phyloP scores from a whole-genome alignment of 2,797 vertebrate genomes.

The Betta splendens region DNA sequence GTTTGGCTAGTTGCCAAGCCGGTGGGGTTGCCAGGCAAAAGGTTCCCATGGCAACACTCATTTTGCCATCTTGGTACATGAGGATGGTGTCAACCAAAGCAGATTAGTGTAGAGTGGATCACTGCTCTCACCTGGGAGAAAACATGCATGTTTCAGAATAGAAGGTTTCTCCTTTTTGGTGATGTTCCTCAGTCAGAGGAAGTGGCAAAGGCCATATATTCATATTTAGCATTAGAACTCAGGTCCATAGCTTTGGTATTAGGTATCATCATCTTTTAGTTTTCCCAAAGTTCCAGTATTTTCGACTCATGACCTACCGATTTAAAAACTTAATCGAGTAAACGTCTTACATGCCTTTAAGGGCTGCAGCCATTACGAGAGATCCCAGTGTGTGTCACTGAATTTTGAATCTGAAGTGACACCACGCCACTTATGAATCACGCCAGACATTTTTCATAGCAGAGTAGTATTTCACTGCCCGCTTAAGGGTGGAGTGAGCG shows the following conservation, averaged over 20 bases:
- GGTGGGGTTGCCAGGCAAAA: conserved; percentile 82
- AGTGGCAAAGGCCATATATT: conserved; percentile 7
- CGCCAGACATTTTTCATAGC: conserved; percentile 35
- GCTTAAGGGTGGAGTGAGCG: conserved; percentile 42
- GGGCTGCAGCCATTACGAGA: conserved; percentile 1
- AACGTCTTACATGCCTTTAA: conserved; percentile 3
- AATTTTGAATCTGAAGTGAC: conserved; percentile 44
- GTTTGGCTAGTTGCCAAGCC: conserved; percentile 83
- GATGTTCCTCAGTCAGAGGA: conserved; percentile 25
- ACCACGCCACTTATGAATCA: conserved; percentile 33
- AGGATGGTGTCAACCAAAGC: conserved; percentile 67
- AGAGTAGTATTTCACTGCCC: conserved; percentile 29
- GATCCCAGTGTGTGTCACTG: conserved; percentile 10
- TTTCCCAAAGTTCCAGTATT: conserved; percentile 35
- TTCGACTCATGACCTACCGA: conserved; percentile 13
- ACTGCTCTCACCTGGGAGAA: conserved; percentile 61
- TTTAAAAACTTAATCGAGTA: conserved; percentile 1
- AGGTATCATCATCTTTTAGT: conserved; percentile 12
- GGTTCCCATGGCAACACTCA: conserved; percentile 84
- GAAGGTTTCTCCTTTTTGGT: conserved; percentile 15
- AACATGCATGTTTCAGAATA: conserved; percentile 56
- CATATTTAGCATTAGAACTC: conserved; percentile 12
- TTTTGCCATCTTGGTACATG: conserved; percentile 76
- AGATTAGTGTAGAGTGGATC: conserved; percentile 66
- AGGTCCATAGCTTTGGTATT: conserved; percentile 3